Evolutionary conservation across 1,140 invertebrate species (phyloP), one percentile per base, ranked within the genome.

Genomic region (Euglossa dilemma): DNA sequence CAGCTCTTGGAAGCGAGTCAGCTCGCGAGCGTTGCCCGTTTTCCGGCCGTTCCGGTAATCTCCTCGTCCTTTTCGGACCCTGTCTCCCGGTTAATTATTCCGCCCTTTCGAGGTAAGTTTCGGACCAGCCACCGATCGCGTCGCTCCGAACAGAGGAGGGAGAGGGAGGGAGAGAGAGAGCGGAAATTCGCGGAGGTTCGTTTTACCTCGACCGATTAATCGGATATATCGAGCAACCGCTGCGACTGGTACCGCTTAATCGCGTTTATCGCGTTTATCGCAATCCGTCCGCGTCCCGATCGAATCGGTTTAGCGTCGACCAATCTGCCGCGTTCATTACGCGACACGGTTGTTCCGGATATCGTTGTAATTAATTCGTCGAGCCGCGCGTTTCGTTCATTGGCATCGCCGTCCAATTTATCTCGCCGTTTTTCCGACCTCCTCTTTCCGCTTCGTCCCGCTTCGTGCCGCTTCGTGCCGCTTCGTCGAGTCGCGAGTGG

Each of bases 251-350:
- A 45, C 18, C 59, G 50, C 36, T 80, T 80, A 80, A 80, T 80
- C 71, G 52, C 59, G 56, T 74, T 74, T 80, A 80, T 80, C 71
- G 52, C 59, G 56, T 74, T 74, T 80, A 80, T 81, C 71, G 79
- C 75, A 81, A 81, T 81, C 79, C 79, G 59, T 61, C n/a, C 25
- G 36, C n/a, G 59, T 80, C 71, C 79, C 36, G 71, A 54, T 63
- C 71, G n/a, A 80, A 45, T 20, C 70, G 36, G 28, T 80, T 52
- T 18, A 52, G 3, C 69, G 18, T 45, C 59, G 12, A 43, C 50
- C 28, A 25, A 52, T 52, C 71, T 52, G 47, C 28, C 47, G 18
- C 74, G 70, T 63, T 64, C 50, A 47, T 74, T 74, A 52, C 43
- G 18, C 52, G 43, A 20, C n/a, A 28, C 69, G 70, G n/a, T 50